Evolutionary conservation across 1,140 invertebrate species (phyloP).

Genomic region (Protaetia brevitarsis): DNA sequence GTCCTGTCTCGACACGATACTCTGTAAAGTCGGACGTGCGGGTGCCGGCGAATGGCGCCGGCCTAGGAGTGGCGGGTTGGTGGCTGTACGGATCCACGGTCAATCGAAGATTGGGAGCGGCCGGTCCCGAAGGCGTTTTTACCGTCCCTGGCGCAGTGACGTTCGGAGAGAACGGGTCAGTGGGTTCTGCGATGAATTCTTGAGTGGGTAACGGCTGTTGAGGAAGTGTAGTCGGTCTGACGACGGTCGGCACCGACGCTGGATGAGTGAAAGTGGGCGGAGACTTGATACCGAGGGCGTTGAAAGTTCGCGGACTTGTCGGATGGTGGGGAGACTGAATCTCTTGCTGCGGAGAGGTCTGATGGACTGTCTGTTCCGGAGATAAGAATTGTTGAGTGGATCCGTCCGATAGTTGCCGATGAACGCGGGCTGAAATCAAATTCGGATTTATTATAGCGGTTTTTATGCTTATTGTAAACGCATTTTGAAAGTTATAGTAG

Average conservation of each 20-base stretch:
- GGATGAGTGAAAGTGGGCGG: slow-evolving; percentile 41
- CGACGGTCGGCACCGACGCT: slow-evolving; percentile 40
- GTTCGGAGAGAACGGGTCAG: slow-evolving; percentile 29
- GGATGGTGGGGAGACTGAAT: slow-evolving; percentile 51
- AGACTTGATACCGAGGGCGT: slow-evolving; percentile 51
- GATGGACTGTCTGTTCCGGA: not conserved
- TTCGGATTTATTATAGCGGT: not conserved
- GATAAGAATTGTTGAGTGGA: slow-evolving; percentile 48
- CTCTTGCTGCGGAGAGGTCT: slow-evolving; percentile 31
- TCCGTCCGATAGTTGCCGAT: slow-evolving; percentile 54
- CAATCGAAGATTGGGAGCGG: slow-evolving; percentile 27
- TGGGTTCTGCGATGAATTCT: not conserved
- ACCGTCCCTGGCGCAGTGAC: not conserved
- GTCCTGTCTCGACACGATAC: slow-evolving; percentile 22
- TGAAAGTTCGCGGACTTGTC: slow-evolving; percentile 49
- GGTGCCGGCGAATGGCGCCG: slow-evolving; percentile 41
- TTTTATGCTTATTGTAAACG: no score
- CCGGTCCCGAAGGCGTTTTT: slow-evolving; percentile 22
- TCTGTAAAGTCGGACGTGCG: slow-evolving; percentile 44
- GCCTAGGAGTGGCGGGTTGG: slow-evolving; percentile 54
- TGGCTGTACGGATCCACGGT: slow-evolving; percentile 50
- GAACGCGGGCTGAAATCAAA: slow-evolving; percentile 56
- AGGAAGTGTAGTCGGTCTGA: slow-evolving; percentile 38
- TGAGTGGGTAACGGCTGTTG: not conserved
- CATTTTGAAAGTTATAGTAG: no score